Base-by-base conservation (phyloP, 2,888 invertebrate genomes). In the Stenodera caucasica region DNA sequence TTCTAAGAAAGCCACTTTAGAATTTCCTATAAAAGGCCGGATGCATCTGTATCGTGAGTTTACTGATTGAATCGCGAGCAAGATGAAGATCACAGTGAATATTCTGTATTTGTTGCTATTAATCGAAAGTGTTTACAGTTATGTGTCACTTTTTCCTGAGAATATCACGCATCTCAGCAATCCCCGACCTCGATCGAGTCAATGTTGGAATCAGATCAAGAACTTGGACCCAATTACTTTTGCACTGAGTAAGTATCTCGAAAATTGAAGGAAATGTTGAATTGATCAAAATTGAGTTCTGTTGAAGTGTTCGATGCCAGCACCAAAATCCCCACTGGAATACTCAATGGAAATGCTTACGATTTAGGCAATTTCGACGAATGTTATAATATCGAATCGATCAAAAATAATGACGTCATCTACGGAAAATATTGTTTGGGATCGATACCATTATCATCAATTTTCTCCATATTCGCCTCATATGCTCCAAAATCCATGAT, bases 221-320 rank as follows among this genome's bases (percentile, higher is more conserved):
- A 5, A 26, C 5, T 26, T 26, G 26, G 26, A 26, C 5, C 26
- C 2, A 12, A 18, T 11, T 18, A 18, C 40, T 8, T 21, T 6
- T 40, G 11, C 9, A 11, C 2, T 18, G 5, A 18, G 40, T 40
- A 2, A 18, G 40, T 40, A 40, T 21, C 1, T 9, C n/a, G 35
- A 4, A 35, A 14, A 35, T 9, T 1, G n/a, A 9, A 30, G 9
- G 7, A 30, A 6, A n/a, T 30, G 1, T 9, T 9, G 6, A 9
- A 5, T n/a, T 35, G 14, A 3, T 35, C n/a, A n/a, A 3, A 14
- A 4, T 35, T 14, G 1, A 2, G n/a, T 14, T 35, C 5, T 1
- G 7, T 61, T 68, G 70, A 52, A 72, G 72, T 72, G 67, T 59
- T 67, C 7, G 72, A 71, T 58, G 57, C 72, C 3, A 66, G 68